Conservation (phyloP, 2,113 vertebrate species). For the Ia io region DNA sequence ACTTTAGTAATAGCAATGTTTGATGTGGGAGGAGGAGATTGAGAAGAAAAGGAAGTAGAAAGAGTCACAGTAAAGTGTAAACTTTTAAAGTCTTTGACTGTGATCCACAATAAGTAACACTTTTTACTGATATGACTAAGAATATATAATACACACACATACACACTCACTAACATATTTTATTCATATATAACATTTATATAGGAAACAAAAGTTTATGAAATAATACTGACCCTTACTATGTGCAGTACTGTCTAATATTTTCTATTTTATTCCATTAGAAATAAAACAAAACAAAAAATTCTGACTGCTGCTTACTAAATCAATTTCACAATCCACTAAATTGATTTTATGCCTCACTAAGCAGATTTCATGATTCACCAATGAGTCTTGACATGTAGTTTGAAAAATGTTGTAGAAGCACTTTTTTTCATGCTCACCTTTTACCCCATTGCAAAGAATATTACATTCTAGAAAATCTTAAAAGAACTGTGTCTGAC, state of each 20-base stretch:
- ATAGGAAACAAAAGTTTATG: not conserved
- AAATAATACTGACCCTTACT: not conserved
- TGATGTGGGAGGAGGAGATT: not conserved
- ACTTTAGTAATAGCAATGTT: not conserved
- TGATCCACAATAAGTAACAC: not conserved
- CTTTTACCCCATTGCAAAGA: not conserved
- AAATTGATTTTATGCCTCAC: not conserved
- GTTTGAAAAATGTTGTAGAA: not conserved
- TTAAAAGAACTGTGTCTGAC: not conserved
- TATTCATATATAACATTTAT: not conserved
- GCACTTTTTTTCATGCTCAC: not conserved
- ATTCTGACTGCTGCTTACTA: not conserved
- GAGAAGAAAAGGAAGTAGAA: not conserved
- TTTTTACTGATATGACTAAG: not conserved
- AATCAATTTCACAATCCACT: conserved; percentile 37
- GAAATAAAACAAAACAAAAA: conserved; percentile 14
- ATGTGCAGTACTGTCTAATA: not conserved
- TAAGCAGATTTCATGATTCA: not conserved
- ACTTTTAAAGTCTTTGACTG: not conserved
- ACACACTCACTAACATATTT: not conserved
- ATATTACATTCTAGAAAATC: conserved; percentile 1
- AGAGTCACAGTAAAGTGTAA: not conserved
- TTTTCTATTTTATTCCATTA: conserved; percentile 2
- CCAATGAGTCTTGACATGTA: not conserved
- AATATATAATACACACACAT: not conserved